These are phyloP conservation scores for Adelognathus sp. DNA, from an alignment of 2,888 invertebrate genomes.

Conservation along the genomic window DNA sequence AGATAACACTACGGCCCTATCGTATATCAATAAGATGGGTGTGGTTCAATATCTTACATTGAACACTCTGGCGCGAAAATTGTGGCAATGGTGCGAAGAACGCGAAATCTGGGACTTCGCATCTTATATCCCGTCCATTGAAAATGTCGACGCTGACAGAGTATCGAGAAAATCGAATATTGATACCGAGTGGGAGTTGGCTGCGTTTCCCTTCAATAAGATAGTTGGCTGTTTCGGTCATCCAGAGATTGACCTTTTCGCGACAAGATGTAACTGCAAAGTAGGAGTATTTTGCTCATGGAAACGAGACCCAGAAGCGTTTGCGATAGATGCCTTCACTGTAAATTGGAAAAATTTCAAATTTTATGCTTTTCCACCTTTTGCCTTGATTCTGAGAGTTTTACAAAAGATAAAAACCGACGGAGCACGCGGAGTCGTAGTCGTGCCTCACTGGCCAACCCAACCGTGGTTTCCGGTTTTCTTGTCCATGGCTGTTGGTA, in stretches of 20 bases:
- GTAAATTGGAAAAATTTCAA: constrained; percentile 38
- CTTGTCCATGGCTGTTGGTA: constrained; percentile 2
- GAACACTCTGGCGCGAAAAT: constrained; percentile 38
- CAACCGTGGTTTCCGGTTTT: constrained; percentile 70
- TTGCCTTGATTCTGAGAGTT: constrained; percentile 48
- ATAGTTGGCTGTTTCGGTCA: constrained; percentile 29
- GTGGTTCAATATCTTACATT: constrained; percentile 60
- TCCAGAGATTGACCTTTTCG: constrained; percentile 60
- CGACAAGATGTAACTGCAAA: constrained; percentile 52
- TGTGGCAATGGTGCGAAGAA: constrained; percentile 55
- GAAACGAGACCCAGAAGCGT: constrained; percentile 50
- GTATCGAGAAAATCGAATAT: constrained; percentile 48
- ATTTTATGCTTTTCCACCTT: constrained; percentile 57
- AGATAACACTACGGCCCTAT: constrained; percentile 61
- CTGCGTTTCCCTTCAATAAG: constrained; percentile 25
- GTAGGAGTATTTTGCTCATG: constrained; percentile 47
- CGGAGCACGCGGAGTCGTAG: constrained; percentile 67
- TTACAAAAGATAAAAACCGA: constrained; percentile 62
- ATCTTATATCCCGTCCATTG: constrained; percentile 46
- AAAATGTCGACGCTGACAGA: constrained; percentile 51
- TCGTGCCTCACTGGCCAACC: constrained; percentile 67
- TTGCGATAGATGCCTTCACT: constrained; percentile 52
- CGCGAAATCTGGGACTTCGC: constrained; percentile 50
- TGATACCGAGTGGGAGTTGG: constrained; percentile 57
- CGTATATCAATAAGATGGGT: constrained; percentile 59